These are phyloP conservation scores for Cliona cf. orientalis DNA, from an alignment of 37 sponge, comb jelly and placozoan species.

Conservation along the genomic window DNA sequence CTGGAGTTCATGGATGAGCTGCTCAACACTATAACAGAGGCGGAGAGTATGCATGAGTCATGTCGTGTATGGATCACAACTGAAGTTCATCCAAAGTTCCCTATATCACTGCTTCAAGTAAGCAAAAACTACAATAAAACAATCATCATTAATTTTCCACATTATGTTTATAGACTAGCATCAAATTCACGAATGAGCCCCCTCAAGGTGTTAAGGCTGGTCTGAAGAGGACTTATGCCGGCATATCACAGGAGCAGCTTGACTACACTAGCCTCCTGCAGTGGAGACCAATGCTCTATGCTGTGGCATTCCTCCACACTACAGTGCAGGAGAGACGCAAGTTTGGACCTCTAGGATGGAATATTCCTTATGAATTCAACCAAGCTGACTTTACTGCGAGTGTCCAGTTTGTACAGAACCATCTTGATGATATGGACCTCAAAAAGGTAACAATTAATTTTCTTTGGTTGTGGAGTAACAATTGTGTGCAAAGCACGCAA, in stretches of 20 bases:
- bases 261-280: conserved; percentile 89
- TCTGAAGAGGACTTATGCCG: conserved; percentile 93
- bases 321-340: conserved; percentile 98
- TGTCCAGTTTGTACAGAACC: conserved; percentile 98
- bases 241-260: conserved; percentile 92
- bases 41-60: conserved; percentile 79
- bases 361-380: conserved; percentile 99
- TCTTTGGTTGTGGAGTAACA: background rate
- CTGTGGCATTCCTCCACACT: conserved; percentile 96
- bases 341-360: conserved; percentile 99
- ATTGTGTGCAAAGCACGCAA: too few species aligned
- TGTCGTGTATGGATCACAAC: conserved; percentile 97
- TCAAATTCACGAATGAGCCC: conserved; percentile 98
- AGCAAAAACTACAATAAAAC: too few species aligned
- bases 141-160: conserved; percentile 1
- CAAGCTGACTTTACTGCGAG: conserved; percentile 96
- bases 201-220: conserved; percentile 97
- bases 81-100: conserved; percentile 95
- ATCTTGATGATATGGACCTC: conserved; percentile 96
- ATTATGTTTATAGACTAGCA: conserved; percentile 65
- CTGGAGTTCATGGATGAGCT: conserved; percentile 97
- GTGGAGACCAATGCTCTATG: conserved; percentile 96
- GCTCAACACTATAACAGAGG: conserved; percentile 77
- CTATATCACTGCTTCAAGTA: conserved; percentile 92
- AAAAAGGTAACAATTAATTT: too few species aligned